Evolutionary conservation across 2,797 vertebrate species (phyloP).

Genomic region (Trichosurus vulpecula): DNA sequence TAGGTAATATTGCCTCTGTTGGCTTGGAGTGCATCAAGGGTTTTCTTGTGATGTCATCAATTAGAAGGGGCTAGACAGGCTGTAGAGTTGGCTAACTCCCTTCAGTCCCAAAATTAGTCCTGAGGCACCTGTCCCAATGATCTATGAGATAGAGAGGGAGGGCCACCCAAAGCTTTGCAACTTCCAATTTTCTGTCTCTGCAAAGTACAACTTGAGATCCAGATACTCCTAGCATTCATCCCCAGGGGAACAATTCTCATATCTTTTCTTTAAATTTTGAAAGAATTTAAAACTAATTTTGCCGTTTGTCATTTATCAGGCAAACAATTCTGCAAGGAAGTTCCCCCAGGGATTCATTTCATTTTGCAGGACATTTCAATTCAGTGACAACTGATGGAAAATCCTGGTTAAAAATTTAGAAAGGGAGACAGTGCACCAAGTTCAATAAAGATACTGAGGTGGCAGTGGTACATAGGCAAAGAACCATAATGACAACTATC

Average conservation of each 20-base stretch:
- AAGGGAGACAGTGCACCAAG: conserved; percentile 27
- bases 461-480: not conserved
- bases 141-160: not conserved
- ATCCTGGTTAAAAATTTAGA: conserved; percentile 16
- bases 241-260: not conserved
- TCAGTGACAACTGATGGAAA: conserved; percentile 59
- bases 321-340: conserved; percentile 47
- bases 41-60: not conserved
- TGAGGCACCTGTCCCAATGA: not conserved
- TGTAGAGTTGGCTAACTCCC: not conserved
- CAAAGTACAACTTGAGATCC: not conserved
- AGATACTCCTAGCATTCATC: not conserved
- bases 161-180: not conserved
- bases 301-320: conserved; percentile 14
- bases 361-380: conserved; percentile 43
- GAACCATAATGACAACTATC: conserved; percentile 16
- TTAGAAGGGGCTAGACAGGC: not conserved
- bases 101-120: not conserved
- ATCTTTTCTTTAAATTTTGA: not conserved
- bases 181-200: not conserved
- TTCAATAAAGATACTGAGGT: conserved; percentile 40
- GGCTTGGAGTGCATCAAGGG: not conserved
- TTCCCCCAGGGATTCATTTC: conserved; percentile 44
- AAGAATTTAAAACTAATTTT: conserved; percentile 39
- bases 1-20: not conserved